These are phyloP conservation scores for Epistrophe grossulariae DNA, from an alignment of 2,888 invertebrate genomes.

Conservation along the genomic window DNA sequence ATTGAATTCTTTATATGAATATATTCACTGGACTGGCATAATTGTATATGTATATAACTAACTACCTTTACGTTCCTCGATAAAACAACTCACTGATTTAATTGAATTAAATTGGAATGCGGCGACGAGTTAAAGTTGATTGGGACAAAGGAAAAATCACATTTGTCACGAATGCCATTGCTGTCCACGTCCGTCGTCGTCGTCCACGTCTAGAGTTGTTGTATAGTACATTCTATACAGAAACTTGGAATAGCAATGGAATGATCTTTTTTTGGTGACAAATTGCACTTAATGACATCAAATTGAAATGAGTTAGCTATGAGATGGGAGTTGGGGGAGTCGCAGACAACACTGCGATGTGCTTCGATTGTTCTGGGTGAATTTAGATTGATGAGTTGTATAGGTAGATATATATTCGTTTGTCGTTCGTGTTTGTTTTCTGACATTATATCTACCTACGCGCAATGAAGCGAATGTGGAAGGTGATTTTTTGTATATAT, in stretches of 20 bases:
- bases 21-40: background rate
- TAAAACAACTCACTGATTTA: constrained; percentile 64
- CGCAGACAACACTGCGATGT: constrained; percentile 21
- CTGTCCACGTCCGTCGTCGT: background rate
- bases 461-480: constrained; percentile 17
- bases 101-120: constrained; percentile 76
- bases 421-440: constrained; percentile 31
- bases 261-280: constrained; percentile 66
- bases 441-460: constrained; percentile 3
- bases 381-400: constrained; percentile 53
- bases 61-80: background rate
- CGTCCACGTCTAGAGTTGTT: constrained; percentile 1
- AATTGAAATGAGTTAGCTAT: constrained; percentile 67
- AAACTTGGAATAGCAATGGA: constrained; percentile 35
- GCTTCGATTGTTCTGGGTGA: constrained; percentile 63
- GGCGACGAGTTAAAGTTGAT: constrained; percentile 70
- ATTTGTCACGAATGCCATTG: constrained; percentile 72
- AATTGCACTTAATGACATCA: constrained; percentile 75
- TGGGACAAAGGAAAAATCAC: constrained; percentile 68
- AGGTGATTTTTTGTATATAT: constrained; percentile 58
- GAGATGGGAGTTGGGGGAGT: constrained; percentile 29
- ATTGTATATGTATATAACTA: background rate
- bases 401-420: too few relatives aligned
- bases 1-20: constrained; percentile 28
- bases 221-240: background rate